Conservation (phyloP, 2,888 invertebrate species). For the Frankliniella intonsa region DNA sequence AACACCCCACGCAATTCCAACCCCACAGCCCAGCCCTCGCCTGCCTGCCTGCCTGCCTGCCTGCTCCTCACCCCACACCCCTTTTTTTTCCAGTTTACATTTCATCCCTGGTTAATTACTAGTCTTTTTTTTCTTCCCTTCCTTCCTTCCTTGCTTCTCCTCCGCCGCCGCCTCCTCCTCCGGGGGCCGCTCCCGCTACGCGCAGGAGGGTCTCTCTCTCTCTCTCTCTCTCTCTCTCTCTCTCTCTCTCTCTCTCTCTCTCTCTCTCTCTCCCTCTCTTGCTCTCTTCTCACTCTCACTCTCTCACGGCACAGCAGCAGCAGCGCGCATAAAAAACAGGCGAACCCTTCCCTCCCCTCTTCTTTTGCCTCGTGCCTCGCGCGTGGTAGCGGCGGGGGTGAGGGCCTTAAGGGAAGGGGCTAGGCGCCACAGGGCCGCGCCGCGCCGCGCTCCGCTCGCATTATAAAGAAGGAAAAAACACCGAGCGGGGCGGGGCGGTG, state of each 20-base stretch:
- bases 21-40: neutral
- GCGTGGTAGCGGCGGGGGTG: neutral
- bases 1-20: conserved; percentile 24
- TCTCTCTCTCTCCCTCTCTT: neutral
- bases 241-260: neutral
- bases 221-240: neutral
- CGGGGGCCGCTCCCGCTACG: neutral
- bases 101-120: conserved; percentile 35
- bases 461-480: conserved; percentile 14
- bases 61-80: conserved; percentile 21
- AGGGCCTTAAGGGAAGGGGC: neutral
- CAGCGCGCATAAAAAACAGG: conserved; percentile 30
- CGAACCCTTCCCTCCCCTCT: neutral
- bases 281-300: neutral
- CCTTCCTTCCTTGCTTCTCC: neutral
- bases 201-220: neutral
- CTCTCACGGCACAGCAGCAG: neutral
- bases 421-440: neutral
- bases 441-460: neutral
- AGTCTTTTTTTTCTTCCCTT: conserved; percentile 31
- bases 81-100: conserved; percentile 32
- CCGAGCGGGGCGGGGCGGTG: neutral
- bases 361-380: conserved; percentile 11
- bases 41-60: neutral
- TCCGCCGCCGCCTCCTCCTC: neutral